phyloP scores from a whole-genome alignment of 2,888 invertebrate species.

The Sarcophaga variegata region DNA sequence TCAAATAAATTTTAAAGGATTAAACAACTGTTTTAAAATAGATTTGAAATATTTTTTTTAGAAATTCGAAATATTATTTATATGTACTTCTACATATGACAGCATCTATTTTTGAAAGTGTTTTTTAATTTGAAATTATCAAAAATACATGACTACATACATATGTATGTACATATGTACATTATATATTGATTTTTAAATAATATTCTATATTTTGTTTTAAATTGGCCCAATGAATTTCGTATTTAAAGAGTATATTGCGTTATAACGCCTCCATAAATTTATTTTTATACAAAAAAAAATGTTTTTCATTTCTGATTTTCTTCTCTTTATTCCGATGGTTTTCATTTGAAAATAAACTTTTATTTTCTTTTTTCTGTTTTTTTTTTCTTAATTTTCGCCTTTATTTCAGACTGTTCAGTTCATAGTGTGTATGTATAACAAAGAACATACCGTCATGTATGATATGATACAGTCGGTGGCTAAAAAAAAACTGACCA shows the following conservation, averaged over 20 bases:
- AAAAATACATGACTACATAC: too few relatives aligned
- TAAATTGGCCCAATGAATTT: conserved; percentile 58
- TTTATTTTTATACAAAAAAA: conserved; percentile 63
- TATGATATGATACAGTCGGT: too few relatives aligned
- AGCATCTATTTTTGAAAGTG: too few relatives aligned
- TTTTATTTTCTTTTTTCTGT: conserved; percentile 49
- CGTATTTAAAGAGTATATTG: conserved; percentile 72
- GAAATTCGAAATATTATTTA: neutral
- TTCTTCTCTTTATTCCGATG: conserved; percentile 19
- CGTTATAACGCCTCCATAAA: conserved; percentile 69
- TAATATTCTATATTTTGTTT: conserved; percentile 28
- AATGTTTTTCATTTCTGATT: conserved; percentile 21
- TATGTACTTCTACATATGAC: too few relatives aligned
- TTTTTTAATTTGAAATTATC: too few relatives aligned
- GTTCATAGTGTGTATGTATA: conserved; percentile 50
- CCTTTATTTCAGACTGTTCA: conserved; percentile 53
- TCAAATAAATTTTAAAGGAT: neutral
- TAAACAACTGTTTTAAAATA: neutral
- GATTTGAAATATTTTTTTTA: neutral
- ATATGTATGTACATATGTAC: neutral
- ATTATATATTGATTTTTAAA: conserved; percentile 60
- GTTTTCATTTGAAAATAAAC: conserved; percentile 60
- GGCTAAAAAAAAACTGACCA: too few relatives aligned
- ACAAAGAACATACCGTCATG: conserved; percentile 44
- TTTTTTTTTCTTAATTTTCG: conserved; percentile 44